A percentile compares a stretch with the other conserved stretches of the same genome.
Evolutionary conservation across 1,140 invertebrate genomes (phyloP).

Genomic region (Helicoverpa zea): DNA sequence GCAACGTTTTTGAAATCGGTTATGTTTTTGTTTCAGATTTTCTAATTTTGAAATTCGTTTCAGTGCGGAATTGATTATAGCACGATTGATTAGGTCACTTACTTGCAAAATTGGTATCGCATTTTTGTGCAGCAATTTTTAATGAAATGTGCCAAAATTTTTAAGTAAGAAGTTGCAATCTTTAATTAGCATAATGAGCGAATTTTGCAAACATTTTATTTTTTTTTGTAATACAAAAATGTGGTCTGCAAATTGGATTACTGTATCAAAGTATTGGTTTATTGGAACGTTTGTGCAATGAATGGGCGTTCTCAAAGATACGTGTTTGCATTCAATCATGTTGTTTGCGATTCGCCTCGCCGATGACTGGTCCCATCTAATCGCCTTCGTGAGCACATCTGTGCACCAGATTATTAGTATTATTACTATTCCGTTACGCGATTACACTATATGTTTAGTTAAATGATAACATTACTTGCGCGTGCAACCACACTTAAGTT

Average conservation of each 20-base stretch:
- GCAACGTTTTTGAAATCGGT: slow-evolving; percentile 25
- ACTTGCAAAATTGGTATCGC: slow-evolving; percentile 18
- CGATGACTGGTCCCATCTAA: slow-evolving; percentile 52
- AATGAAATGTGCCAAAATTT: neutral
- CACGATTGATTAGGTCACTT: slow-evolving; percentile 22
- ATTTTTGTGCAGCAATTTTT: too few species aligned
- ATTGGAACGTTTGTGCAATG: neutral
- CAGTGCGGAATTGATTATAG: slow-evolving; percentile 38
- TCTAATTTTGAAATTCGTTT: slow-evolving; percentile 19
- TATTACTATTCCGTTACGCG: slow-evolving; percentile 20
- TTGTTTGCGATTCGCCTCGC: slow-evolving; percentile 55
- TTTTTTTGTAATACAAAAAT: neutral
- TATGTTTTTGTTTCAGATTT: slow-evolving; percentile 27
- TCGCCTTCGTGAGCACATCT: slow-evolving; percentile 34
- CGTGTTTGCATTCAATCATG: slow-evolving; percentile 55
- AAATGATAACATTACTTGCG: slow-evolving; percentile 24
- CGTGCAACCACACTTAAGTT: slow-evolving; percentile 20
- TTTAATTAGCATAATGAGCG: too few species aligned
- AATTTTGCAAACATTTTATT: neutral
- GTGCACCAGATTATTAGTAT: slow-evolving; percentile 36
- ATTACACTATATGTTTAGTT: slow-evolving; percentile 35
- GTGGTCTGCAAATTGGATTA: neutral
- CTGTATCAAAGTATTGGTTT: neutral
- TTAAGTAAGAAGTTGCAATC: too few species aligned
- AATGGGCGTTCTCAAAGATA: slow-evolving; percentile 19